phyloP scores from a whole-genome alignment of 2,113 vertebrate genomes.

The Bothrops jararaca region DNA sequence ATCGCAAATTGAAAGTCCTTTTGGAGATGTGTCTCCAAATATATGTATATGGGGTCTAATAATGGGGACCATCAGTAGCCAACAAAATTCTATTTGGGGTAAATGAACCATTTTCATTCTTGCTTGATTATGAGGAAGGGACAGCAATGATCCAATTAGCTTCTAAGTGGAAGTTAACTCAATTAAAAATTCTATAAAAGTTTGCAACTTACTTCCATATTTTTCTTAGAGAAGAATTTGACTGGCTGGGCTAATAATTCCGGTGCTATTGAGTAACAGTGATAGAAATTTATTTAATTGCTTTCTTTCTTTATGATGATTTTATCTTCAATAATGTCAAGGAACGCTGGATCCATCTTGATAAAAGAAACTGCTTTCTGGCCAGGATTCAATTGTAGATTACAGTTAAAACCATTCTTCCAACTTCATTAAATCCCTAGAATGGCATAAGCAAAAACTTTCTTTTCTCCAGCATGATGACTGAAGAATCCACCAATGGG shows the following conservation, averaged over 20 bases:
- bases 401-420: not conserved
- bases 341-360: conserved; percentile 5
- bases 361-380: conserved; percentile 8
- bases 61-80: not conserved
- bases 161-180: not conserved
- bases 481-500: too few relatives aligned
- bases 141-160: not conserved
- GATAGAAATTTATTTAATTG: conserved; percentile 52
- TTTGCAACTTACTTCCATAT: not conserved
- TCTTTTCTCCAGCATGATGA: too few relatives aligned
- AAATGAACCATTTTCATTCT: not conserved
- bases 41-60: not conserved
- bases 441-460: not conserved
- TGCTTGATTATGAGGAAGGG: not conserved
- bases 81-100: not conserved
- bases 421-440: not conserved
- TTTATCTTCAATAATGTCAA: conserved; percentile 42
- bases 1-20: not conserved
- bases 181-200: not conserved
- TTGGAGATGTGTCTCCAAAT: not conserved
- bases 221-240: not conserved
- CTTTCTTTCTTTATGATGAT: conserved; percentile 29
- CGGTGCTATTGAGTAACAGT: conserved; percentile 41
- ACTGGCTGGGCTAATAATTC: not conserved
- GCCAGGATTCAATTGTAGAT: not conserved